Percentiles rank a stretch among this genome's conserved stretches.
Conservation (phyloP, 2,113 vertebrate species). For the Atlantisia rogersi region DNA sequence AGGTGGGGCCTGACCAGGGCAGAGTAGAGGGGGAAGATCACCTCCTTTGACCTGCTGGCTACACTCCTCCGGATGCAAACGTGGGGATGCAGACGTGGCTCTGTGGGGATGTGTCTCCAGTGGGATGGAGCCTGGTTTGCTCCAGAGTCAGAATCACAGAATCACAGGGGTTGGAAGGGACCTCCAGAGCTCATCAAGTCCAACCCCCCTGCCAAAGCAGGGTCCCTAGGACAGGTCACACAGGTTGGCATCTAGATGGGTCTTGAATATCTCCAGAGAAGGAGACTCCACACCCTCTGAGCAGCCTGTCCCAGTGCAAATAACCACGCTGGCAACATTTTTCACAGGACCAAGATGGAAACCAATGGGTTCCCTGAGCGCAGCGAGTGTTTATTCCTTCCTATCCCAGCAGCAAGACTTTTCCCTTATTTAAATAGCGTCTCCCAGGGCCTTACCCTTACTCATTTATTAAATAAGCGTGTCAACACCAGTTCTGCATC, state of each 20-base stretch:
- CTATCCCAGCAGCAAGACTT: background rate
- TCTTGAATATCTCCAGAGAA: no score
- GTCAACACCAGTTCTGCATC: conserved; percentile 42
- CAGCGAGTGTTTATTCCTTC: background rate
- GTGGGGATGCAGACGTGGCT: background rate
- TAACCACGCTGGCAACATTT: background rate
- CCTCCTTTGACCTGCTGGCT: no score
- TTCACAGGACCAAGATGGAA: background rate
- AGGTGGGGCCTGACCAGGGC: no score
- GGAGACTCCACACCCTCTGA: no score
- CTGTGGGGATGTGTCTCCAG: background rate
- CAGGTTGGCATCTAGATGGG: no score
- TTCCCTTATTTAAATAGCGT: conserved; percentile 6
- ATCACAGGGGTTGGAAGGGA: no score
- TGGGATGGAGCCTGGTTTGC: rapidly evolving
- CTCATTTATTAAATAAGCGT: conserved; percentile 39
- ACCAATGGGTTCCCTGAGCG: background rate
- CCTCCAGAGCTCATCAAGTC: no score
- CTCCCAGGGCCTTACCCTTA: conserved; percentile 42
- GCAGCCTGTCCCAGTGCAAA: no score
- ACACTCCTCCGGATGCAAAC: no score
- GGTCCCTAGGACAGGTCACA: no score
- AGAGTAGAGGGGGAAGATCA: no score
- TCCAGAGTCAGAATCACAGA: background rate
- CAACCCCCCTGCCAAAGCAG: no score